Percentiles rank a stretch among this genome's conserved stretches.
Conservation (phyloP, 2,797 vertebrate genomes). For the Molossus molossus region DNA sequence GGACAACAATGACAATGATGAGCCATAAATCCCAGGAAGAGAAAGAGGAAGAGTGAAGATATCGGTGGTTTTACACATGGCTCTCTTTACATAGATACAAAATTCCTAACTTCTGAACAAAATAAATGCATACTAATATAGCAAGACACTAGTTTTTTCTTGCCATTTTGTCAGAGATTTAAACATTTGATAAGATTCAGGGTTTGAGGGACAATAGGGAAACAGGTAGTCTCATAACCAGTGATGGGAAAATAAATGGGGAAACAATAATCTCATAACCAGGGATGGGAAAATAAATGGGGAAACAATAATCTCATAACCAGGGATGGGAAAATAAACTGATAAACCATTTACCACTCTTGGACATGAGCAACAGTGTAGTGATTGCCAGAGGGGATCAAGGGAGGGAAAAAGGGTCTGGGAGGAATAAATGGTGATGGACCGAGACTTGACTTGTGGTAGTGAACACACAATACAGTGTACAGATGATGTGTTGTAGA, state of each 20-base stretch:
- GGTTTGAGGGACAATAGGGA: background rate
- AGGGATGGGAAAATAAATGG: background rate
- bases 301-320: background rate
- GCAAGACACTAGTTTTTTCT: background rate
- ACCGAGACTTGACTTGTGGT: background rate
- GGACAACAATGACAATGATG: background rate
- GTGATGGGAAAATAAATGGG: background rate
- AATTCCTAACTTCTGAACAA: background rate
- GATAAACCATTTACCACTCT: background rate
- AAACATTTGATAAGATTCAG: background rate
- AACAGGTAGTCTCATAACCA: background rate
- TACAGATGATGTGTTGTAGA: background rate
- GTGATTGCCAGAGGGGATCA: background rate
- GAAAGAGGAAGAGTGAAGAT: background rate
- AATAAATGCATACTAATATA: conserved; percentile 9
- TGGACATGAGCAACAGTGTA: background rate
- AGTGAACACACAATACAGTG: background rate
- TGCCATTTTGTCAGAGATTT: background rate
- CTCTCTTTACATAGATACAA: background rate
- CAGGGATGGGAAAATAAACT: background rate
- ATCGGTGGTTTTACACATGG: background rate
- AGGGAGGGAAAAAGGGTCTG: background rate
- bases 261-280: background rate
- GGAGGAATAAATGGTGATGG: background rate
- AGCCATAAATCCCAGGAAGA: background rate